Conservation (phyloP, 2,797 vertebrate genomes). For the Natrix natrix region DNA sequence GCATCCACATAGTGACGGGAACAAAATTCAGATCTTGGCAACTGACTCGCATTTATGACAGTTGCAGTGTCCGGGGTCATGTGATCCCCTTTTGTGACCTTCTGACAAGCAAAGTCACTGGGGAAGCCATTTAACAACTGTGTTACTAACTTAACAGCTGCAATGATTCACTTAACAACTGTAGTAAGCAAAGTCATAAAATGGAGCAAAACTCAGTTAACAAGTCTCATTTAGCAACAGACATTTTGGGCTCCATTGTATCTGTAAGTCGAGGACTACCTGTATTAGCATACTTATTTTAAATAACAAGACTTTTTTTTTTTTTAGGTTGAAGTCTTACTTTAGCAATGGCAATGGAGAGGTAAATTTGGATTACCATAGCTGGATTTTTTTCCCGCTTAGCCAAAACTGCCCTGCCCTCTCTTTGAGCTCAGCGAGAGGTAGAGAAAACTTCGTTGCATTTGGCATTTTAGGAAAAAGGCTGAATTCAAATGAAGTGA, state of each 20-base stretch:
- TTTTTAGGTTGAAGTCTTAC: background rate
- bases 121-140: too few species aligned
- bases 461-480: background rate
- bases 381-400: background rate
- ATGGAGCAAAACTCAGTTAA: background rate
- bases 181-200: too few species aligned
- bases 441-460: background rate
- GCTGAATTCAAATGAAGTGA: background rate
- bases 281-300: background rate
- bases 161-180: background rate
- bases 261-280: background rate
- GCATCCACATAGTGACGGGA: background rate
- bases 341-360: background rate
- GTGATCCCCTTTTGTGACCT: background rate
- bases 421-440: background rate
- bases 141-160: too few species aligned
- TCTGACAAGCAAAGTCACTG: background rate
- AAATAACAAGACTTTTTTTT: background rate
- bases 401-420: background rate
- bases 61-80: background rate
- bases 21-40: background rate
- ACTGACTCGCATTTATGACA: background rate
- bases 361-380: too few species aligned
- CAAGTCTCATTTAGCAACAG: background rate
- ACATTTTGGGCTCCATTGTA: background rate